These are phyloP conservation scores for Aphaenogaster floridana DNA, from an alignment of 1,140 invertebrate genomes.

Conservation along the genomic window DNA sequence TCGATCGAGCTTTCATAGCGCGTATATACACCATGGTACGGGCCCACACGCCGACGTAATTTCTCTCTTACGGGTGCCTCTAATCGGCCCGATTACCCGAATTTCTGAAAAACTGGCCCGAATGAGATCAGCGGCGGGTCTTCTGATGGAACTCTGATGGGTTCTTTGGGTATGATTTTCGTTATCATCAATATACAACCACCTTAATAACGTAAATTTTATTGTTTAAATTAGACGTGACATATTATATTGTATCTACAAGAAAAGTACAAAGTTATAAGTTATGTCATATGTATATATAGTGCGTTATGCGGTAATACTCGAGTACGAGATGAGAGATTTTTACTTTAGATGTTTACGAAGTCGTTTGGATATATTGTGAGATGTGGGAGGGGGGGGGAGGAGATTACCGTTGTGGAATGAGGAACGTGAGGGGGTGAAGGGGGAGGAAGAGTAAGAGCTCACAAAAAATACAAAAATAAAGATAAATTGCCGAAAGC, in stretches of 20 bases:
- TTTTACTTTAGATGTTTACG: constrained; percentile 65
- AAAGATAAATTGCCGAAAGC: constrained; percentile 83
- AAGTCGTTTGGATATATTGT: constrained; percentile 56
- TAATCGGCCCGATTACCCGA: constrained; percentile 69
- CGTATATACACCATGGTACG: constrained; percentile 33
- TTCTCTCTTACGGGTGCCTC: constrained; percentile 25
- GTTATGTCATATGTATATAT: constrained; percentile 78
- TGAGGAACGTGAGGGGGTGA: background rate
- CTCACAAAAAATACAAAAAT: constrained; percentile 83
- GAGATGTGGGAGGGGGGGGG: constrained; percentile 11
- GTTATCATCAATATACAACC: background rate
- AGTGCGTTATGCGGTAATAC: constrained; percentile 79
- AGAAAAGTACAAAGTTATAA: constrained; percentile 86
- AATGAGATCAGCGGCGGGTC: constrained; percentile 6
- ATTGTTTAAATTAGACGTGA: constrained; percentile 85
- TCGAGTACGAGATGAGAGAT: constrained; percentile 77
- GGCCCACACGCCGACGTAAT: constrained; percentile 43
- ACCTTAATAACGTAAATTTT: constrained; percentile 84
- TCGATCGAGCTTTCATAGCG: constrained; percentile 33
- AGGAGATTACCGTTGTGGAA: background rate
- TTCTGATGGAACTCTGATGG: constrained; percentile 53
- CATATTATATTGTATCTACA: constrained; percentile 85
- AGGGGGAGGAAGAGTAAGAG: background rate
- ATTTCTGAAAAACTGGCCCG: constrained; percentile 60
- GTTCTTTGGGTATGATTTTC: constrained; percentile 7